Base-by-base conservation (phyloP, 2,888 invertebrate species). In the Drosophila merina region DNA sequence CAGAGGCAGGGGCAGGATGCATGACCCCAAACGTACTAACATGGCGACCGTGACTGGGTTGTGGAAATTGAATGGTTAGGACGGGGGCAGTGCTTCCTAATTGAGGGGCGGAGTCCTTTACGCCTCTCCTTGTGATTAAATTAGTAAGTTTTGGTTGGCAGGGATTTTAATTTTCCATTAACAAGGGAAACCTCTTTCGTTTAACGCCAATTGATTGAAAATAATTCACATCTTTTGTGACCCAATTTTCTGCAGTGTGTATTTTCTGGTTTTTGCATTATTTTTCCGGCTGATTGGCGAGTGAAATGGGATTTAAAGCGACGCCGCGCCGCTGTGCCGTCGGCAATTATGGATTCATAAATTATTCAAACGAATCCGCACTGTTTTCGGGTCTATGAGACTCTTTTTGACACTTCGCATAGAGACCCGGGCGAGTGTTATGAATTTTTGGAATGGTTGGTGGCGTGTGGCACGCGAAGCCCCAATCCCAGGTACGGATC, bases 391-490 rank as follows among this genome's bases (percentile, higher is more conserved):
- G 48, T 54, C 47, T 57, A 40, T 58, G 59, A 51, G 86, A 78
- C 68, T 71, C 66, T 63, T 75, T 85, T 79, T 83, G 86, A 77
- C 88, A 89, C 75, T 75, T 74, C 54, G 45, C 47, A 20, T n/a
- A 10, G 33, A 3, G 33, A 3, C 40, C 14, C 47, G 54, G 48
- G 40, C 57, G 51, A 40, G 57, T 68, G 68, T 71, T 82, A 77
- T 82, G 80, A 79, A 74, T 64, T 74, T 50, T 68, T 49, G 42
- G 12, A 50, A n/a, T 20, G 20, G 20, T 50, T 12, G 40, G 57
- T 85, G 73, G 78, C 89, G 86, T 89, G 88, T 73, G 69, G 52
- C 88, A 88, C 89, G 88, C 88, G 85, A 85, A 84, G 75, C 76
- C 80, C 76, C 75, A 79, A 78, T 89, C 77, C 71, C 64, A 64